Evolutionary conservation across 2,888 invertebrate genomes (phyloP), one percentile per base, ranked within the genome.

Genomic region (Eurois occulta): DNA sequence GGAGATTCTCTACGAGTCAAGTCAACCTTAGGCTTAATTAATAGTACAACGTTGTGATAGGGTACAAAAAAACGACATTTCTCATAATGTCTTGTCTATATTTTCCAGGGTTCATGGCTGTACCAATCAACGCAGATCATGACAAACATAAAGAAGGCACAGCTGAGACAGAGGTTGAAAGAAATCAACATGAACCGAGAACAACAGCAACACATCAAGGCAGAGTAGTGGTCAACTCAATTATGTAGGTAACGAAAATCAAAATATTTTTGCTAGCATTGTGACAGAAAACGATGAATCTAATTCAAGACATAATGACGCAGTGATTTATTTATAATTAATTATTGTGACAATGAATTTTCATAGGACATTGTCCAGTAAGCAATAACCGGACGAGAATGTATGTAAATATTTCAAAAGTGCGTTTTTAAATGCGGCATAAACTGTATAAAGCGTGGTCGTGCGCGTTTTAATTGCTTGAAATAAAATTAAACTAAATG

Each of bases 41-140:
- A 52, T 52, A 24, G 10, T 24, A 52, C 24, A 52, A 52, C 24
- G 24, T 52, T 52, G 24, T 52, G 52, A 24, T 52, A 10, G 8
- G 48, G 8, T 48, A 52, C 48, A 48, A 48, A 35, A 48, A 35
- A 38, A 21, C n/a, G 0, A 28, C n/a, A 7, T 6, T 7, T n/a
- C 7, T 58, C 5, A 55, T 64, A 72, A 32, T 7, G 70, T 75
- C 82, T 84, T 84, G 86, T n/a, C 1, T 2, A 16, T 38, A 72
- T 66, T 11, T 89, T 88, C n/a, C 94, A 99, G 99, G 98, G 98
- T 75, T 98, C 98, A 86, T 99, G 99, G 99, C 95, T 99, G 76
- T 99, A 98, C 94, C 98, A 98, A 90, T 99, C 99, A 0, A 98
- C 99, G 72, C 98, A 98, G 93, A 96, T 99, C 89, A 99, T 99